Base-by-base conservation (phyloP, 2,888 invertebrate species). In the Phalangium opilio region DNA sequence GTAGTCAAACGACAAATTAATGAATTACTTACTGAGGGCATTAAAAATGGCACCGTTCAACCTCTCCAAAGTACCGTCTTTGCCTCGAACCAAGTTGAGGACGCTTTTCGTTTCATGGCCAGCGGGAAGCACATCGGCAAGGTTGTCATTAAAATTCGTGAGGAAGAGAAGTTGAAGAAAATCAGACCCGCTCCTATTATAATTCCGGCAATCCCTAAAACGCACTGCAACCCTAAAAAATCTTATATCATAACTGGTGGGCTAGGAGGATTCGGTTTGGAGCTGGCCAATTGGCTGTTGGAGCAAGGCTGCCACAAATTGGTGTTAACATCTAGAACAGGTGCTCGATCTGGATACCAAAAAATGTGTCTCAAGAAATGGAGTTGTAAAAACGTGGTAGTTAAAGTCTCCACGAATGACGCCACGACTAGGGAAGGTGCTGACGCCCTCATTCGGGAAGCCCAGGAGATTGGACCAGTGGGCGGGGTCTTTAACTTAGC, bases 81-180 rank as follows among this genome's bases (percentile, higher is more conserved):
- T 67, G 73, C 76, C 32, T 83, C 83, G 61, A 76, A 79, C 59
- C 83, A 93, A 70, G 77, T 89, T 18, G 95, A 96, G 67, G 81
- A 83, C 63, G 90, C 91, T 2, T 95, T 91, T 75, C 63, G 75
- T 56, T 90, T 75, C 69, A 95, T 96, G 90, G 95, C 93, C 14
- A 81, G 87, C 8, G 96, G 96, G 51, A 90, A 87, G 66, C 96
- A 96, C 69, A 89, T 95, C 61, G 96, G 96, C 58, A 96, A 96
- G 74, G 95, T 96, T 44, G 67, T 95, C 43, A 68, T 96, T 56
- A 83, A 90, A 61, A 80, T 95, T 49, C 76, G 86, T 52, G 78
- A 82, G 21, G 90, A 90, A 67, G 86, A 87, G 64, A 90, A 90
- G 67, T 86, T 86, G 64, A 58, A 63, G 67, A 41, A 53, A 43